A percentile compares a stretch with the other conserved stretches of the same genome.
Conservation (phyloP, 2,113 vertebrate genomes). For the Vulpes lagopus region DNA sequence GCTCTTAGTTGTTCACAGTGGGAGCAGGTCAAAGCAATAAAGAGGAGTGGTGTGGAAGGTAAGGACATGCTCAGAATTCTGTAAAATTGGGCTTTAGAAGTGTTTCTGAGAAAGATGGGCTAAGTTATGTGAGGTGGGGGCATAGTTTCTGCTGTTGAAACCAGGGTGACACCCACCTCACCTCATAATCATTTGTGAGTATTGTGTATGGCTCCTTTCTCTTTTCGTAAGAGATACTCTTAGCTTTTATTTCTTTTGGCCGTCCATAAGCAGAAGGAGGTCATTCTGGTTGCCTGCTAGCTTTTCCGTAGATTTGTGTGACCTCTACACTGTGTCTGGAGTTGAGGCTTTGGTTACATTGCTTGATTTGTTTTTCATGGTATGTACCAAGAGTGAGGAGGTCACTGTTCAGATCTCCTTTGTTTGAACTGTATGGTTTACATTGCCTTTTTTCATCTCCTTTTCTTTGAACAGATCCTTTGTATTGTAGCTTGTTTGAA, state of each 20-base stretch:
- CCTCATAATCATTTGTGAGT: slow-evolving; percentile 3
- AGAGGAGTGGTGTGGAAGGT: neutral
- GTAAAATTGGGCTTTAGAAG: neutral
- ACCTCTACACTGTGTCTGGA: neutral
- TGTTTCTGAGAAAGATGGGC: neutral
- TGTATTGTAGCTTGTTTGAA: slow-evolving; percentile 41
- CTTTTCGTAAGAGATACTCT: slow-evolving; percentile 18
- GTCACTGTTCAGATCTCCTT: neutral
- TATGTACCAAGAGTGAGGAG: neutral
- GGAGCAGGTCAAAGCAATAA: neutral
- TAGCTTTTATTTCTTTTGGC: slow-evolving; percentile 10
- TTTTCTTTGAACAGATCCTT: slow-evolving; percentile 42
- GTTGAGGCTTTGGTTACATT: slow-evolving; percentile 53
- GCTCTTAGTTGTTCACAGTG: neutral
- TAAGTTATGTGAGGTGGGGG: neutral
- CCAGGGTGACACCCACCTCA: neutral
- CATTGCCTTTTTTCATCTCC: neutral
- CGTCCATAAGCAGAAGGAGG: slow-evolving; percentile 56
- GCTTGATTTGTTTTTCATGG: slow-evolving; percentile 66
- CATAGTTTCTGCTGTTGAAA: slow-evolving; percentile 6
- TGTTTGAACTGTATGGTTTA: slow-evolving; percentile 22
- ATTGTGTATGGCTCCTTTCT: neutral
- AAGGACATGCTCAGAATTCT: neutral
- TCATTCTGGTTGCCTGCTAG: neutral
- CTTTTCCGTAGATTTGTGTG: slow-evolving; percentile 8